These are phyloP conservation scores for Diplolepis rosae DNA, from an alignment of 2,888 invertebrate species.

Conservation along the genomic window DNA sequence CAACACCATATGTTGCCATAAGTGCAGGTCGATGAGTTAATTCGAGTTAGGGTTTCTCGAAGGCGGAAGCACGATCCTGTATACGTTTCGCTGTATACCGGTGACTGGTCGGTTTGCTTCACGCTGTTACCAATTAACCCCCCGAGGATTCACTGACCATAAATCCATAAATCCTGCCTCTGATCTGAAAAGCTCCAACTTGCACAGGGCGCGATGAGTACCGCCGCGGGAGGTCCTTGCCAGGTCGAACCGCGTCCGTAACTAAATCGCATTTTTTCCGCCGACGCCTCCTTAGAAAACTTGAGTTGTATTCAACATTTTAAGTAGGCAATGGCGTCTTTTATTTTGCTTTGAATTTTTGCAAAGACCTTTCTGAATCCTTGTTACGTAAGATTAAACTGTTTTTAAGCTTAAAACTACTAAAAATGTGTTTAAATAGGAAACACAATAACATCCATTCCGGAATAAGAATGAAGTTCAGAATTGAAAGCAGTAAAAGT, in stretches of 20 bases:
- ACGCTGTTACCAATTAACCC: slow-evolving; percentile 48
- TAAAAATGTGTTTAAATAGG: too few species aligned
- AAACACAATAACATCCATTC: too few species aligned
- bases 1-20: slow-evolving; percentile 6
- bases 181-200: slow-evolving; percentile 37
- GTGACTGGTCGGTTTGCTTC: slow-evolving; percentile 34
- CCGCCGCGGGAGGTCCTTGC: slow-evolving; percentile 55
- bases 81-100: not conserved
- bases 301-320: not conserved
- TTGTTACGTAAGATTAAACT: too few species aligned
- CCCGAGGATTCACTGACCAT: slow-evolving; percentile 38
- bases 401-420: too few species aligned
- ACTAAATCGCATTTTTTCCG: slow-evolving; percentile 45
- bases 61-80: slow-evolving; percentile 16
- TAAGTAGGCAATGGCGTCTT: not conserved
- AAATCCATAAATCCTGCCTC: slow-evolving; percentile 59
- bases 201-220: slow-evolving; percentile 59
- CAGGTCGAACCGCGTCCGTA: slow-evolving; percentile 37
- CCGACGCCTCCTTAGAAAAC: not conserved
- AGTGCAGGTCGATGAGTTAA: slow-evolving; percentile 27
- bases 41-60: slow-evolving; percentile 15
- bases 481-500: too few species aligned
- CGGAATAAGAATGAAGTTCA: too few species aligned
- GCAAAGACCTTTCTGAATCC: not conserved
- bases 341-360: not conserved